Base-by-base conservation (phyloP, 2,113 vertebrate species). In the Strix aluco region DNA sequence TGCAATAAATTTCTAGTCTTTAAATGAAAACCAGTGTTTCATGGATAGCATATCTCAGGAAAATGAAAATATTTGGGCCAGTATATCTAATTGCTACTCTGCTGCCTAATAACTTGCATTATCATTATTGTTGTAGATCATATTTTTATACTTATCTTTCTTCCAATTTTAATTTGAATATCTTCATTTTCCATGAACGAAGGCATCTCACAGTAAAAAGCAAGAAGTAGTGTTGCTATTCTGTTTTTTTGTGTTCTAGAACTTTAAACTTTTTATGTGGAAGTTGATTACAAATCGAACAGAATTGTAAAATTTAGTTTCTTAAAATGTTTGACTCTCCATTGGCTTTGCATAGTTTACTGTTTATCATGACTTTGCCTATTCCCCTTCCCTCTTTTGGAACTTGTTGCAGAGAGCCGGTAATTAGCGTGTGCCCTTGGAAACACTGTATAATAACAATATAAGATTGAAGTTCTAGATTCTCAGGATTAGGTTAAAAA, bases 1-100 rank as follows among this genome's bases (percentile, higher is more conserved):
- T 66, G 55, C 59, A 94, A 85, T 92, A 91, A 55, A 85, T 91
- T 87, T 85, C 36, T 51, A 70, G 83, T 90, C 66, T 91, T 96
- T 95, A 95, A 96, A 96, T 96, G 95, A 96, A 95, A 95, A 94
- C 15, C 62, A 38, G 10, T 58, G 44, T 87, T 97, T 95, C 73
- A 54, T 58, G 66, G 54, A 67, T 46, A 86, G 38, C n/a, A 13
- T 61, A 66, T 83, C 59, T 85, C 71, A 46, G 61, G 52, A 86
- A 94, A 94, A 88, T 93, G 23, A 94, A 96, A 92, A 42, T 87
- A 65, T 79, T 96, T 92, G 26, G 13, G 49, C 80, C 85, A 84
- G 86, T 59, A 32, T 88, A 75, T 86, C 36, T 79, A 91, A 90
- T 94, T 92, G 52, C 55, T 91, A 30, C 58, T 77, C 44, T 2